phyloP scores from a whole-genome alignment of 2,797 vertebrate genomes.

The Arrhamphus sclerolepis region DNA sequence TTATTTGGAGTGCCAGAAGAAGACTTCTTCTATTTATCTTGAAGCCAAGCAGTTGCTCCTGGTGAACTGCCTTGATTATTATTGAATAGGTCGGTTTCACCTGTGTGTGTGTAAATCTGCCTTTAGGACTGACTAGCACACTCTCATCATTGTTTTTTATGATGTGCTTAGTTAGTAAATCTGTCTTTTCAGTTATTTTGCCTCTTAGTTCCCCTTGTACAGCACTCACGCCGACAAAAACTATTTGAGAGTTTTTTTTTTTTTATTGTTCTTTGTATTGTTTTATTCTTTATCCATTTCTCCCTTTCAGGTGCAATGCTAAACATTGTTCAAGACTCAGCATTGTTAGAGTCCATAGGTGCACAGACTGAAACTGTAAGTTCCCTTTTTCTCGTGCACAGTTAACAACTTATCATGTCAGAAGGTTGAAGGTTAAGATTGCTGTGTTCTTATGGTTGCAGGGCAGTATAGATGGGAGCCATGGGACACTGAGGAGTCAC shows the following conservation, averaged over 20 bases:
- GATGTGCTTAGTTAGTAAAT: too few relatives aligned
- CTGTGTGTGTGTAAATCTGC: too few relatives aligned
- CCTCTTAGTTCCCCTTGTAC: too few relatives aligned
- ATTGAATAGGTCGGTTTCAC: too few relatives aligned
- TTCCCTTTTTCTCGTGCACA: not conserved
- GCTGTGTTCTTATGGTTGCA: slow-evolving; percentile 40
- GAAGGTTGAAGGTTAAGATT: not conserved
- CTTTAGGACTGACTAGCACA: too few relatives aligned
- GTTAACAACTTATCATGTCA: not conserved
- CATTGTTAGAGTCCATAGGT: slow-evolving; percentile 92
- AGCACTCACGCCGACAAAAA: too few relatives aligned
- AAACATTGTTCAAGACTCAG: slow-evolving; percentile 97
- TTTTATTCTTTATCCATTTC: not conserved
- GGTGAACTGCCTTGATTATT: too few relatives aligned
- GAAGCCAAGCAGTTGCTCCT: too few relatives aligned
- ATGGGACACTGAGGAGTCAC: slow-evolving; percentile 72
- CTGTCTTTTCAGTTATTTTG: too few relatives aligned
- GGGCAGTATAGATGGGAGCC: slow-evolving; percentile 76
- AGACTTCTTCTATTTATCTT: too few relatives aligned
- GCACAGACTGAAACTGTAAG: slow-evolving; percentile 92
- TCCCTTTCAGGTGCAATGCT: slow-evolving; percentile 89
- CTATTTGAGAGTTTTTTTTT: not conserved
- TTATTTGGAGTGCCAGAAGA: too few relatives aligned
- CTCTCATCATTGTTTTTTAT: too few relatives aligned
- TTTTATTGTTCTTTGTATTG: not conserved